phyloP scores from a whole-genome alignment of 2,797 vertebrate genomes.

The Simalia tracyae region DNA sequence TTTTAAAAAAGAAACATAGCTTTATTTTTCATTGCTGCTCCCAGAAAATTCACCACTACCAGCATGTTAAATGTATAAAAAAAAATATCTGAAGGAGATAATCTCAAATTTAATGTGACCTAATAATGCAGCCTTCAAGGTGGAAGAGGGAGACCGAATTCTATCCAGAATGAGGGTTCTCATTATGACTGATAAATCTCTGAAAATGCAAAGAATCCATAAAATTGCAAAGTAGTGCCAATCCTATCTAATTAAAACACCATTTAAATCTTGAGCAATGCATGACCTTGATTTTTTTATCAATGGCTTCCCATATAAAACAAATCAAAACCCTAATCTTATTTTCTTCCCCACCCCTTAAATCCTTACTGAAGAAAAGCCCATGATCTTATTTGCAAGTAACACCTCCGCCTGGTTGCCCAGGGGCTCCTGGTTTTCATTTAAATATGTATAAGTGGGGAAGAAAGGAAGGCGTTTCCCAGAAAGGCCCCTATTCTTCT shows the following conservation, averaged over 20 bases:
- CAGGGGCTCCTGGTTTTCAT: neutral
- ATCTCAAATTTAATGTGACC: neutral
- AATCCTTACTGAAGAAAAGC: neutral
- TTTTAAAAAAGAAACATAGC: neutral
- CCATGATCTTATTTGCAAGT: neutral
- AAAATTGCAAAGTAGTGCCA: neutral
- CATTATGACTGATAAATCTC: neutral
- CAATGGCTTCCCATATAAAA: neutral
- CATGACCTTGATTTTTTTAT: neutral
- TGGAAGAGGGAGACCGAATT: neutral
- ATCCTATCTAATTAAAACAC: neutral
- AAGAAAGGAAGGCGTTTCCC: neutral
- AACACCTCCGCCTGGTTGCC: neutral
- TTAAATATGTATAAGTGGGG: constrained; percentile 1
- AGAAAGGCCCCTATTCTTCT: constrained; percentile 2
- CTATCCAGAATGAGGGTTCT: neutral
- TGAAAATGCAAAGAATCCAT: neutral
- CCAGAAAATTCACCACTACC: too few species aligned
- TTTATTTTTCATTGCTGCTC: neutral
- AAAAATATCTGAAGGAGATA: neutral
- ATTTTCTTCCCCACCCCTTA: neutral
- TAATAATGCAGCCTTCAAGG: neutral
- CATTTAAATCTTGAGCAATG: neutral
- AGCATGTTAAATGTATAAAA: neutral
- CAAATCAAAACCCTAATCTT: neutral